Base-by-base conservation (phyloP, 2,888 invertebrate genomes). In the Prosapia bicincta region DNA sequence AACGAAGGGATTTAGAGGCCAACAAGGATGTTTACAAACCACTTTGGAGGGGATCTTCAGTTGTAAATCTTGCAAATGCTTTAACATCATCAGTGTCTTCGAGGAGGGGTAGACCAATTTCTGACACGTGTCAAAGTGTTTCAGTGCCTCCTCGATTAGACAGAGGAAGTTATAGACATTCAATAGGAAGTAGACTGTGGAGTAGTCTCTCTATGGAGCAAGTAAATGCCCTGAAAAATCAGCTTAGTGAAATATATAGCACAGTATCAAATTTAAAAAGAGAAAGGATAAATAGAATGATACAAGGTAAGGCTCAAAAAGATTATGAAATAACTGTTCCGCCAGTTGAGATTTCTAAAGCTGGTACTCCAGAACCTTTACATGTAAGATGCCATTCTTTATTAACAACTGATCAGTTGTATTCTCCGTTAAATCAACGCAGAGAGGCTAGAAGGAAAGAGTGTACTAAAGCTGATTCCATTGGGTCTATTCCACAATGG, bases 141-240 rank as follows among this genome's bases (percentile, higher is more conserved):
- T 23, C 23, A n/a, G 67, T 75, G 15, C 30, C 75, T 28, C 73
- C 71, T n/a, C 23, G 74, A 43, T 68, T 70, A n/a, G 43, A 26
- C n/a, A 68, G 76, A 15, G 66, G 28, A 67, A 73, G 23, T 26
- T 26, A 28, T 9, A 20, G 54, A 67, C 54, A 25, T 32, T 66
- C 70, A 9, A 88, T 94, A 13, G 93, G 93, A 7, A 92, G 90
- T 82, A 89, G 92, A 76, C 87, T 95, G 72, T 94, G 94, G 89
- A 94, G 94, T 82, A 94, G 95, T 81, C 85, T 95, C 66, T 94
- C 95, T 0, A 90, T 92, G 85, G 94, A 95, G 79, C 95, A 95
- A 85, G 92, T 95, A 0, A 91, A 90, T 81, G 91, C 92, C 26
- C 86, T 95, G 66, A 94, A 94, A 83, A 89, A 89, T 80, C 95